These are phyloP conservation scores for Copidosoma aretas DNA, from an alignment of 2,888 invertebrate species.

Conservation along the genomic window DNA sequence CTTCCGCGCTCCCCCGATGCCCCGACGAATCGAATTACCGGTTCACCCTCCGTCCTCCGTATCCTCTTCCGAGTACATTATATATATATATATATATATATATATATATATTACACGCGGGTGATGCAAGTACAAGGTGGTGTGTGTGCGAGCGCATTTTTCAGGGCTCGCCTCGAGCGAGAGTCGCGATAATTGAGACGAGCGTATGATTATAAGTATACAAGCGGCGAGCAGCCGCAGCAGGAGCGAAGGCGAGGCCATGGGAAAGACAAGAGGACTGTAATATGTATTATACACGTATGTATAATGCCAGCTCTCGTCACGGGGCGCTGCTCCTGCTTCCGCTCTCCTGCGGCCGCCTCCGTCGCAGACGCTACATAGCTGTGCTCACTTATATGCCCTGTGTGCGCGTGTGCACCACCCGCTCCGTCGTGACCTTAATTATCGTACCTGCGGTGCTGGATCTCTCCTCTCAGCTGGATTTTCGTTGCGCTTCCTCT, in stretches of 20 bases:
- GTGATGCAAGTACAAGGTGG: too few species aligned
- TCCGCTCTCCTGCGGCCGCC: conserved; percentile 14
- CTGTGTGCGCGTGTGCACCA: background rate
- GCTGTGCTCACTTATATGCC: background rate
- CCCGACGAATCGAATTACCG: conserved; percentile 34
- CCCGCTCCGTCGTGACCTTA: background rate
- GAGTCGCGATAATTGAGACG: conserved; percentile 8
- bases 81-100: too few species aligned
- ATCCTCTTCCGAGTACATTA: background rate
- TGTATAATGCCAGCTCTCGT: too few species aligned
- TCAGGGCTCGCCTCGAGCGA: background rate
- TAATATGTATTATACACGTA: too few species aligned
- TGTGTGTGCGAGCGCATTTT: background rate
- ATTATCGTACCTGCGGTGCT: too few species aligned
- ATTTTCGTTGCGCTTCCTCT: too few species aligned
- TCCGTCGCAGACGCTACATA: background rate
- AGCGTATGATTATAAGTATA: background rate
- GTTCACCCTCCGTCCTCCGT: conserved; percentile 4
- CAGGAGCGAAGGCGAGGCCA: background rate
- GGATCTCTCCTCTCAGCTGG: too few species aligned
- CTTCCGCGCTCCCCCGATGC: conserved; percentile 19
- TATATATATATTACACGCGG: too few species aligned
- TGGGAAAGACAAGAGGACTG: conserved; percentile 24
- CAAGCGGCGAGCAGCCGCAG: too few species aligned
- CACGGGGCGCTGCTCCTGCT: conserved; percentile 32